These are phyloP conservation scores for Formica aserva DNA, from an alignment of 2,888 invertebrate species.

Conservation along the genomic window DNA sequence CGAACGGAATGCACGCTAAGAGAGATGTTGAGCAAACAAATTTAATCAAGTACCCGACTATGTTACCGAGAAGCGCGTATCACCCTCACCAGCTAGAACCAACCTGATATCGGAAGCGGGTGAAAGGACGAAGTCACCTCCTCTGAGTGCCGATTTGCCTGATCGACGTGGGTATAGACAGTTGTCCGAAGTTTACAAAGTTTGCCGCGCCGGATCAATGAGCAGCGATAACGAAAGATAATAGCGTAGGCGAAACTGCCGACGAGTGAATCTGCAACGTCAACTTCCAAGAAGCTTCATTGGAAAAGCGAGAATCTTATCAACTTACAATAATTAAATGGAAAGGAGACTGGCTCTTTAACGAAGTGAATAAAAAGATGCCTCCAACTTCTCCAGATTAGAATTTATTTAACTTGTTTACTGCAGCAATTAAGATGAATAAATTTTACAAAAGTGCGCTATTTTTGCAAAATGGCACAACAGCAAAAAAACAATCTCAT, in stretches of 20 bases:
- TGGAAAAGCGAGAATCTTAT: constrained; percentile 11
- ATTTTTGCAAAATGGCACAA: not conserved
- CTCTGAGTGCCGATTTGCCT: constrained; percentile 40
- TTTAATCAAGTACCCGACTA: constrained; percentile 70
- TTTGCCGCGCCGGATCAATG: constrained; percentile 54
- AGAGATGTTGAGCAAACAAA: constrained; percentile 66
- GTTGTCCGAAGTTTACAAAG: constrained; percentile 49
- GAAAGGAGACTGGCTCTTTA: not conserved
- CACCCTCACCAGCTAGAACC: constrained; percentile 23
- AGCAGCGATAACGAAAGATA: constrained; percentile 55
- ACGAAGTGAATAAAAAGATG: not conserved
- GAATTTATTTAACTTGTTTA: constrained; percentile 29
- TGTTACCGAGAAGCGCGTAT: constrained; percentile 41
- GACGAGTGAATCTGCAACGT: constrained; percentile 6
- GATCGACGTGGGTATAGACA: constrained; percentile 46
- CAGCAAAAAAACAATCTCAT: not conserved
- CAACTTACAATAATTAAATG: constrained; percentile 17
- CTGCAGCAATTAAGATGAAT: constrained; percentile 24
- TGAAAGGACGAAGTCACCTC: constrained; percentile 35
- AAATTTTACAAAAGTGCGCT: not conserved
- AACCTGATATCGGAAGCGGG: constrained; percentile 34
- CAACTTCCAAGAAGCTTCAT: constrained; percentile 20
- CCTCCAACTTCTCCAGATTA: constrained; percentile 8
- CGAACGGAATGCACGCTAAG: constrained; percentile 34
- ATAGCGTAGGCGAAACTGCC: constrained; percentile 41